Base-by-base conservation (phyloP, 2,888 invertebrate genomes). In the Oligia strigilis region DNA sequence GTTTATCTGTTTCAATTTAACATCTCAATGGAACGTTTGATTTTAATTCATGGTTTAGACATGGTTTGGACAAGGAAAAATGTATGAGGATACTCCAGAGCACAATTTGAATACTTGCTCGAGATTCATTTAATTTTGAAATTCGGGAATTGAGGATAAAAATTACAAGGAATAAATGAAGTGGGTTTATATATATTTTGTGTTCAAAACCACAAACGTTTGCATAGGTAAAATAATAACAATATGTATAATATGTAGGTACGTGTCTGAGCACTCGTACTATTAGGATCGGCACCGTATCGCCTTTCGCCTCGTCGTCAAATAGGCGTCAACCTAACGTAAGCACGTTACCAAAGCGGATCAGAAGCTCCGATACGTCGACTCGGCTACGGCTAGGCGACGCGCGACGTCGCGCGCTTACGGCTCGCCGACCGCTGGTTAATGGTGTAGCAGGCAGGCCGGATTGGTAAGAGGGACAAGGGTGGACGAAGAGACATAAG, bases 41-140 rank as follows among this genome's bases (percentile, higher is more conserved):
- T 75, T 72, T 62, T 52, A 75, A 74, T 75, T 60, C 36, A 82
- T 82, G 36, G n/a, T 62, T 60, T 66, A 36, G 40, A 40, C 40
- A 40, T 40, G 40, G 40, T 40, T 40, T 5, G 6, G 3, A 36
- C 60, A 66, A 62, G 82, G 82, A 67, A 62, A 69, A 73, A 23
- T 66, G 5, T 65, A 40, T n/a, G 46, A n/a, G 77, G 36, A 65
- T 65, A 77, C 29, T 6, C 40, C 9, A 36, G 17, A 60, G 36
- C 49, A 23, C 43, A 67, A 65, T 67, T 82, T 40, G 2, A 75
- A 55, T n/a, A 52, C 9, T 52, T 5, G 49, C n/a, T 55, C 62
- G 36, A 40, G 55, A 64, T 40, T 62, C 13, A 80, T 46, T 49
- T 46, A 65, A 78, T 78, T 55, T 65, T 43, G 5, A 23, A 19